These are phyloP conservation scores for Mesoligia furuncula DNA, from an alignment of 2,888 invertebrate genomes.

Conservation along the genomic window DNA sequence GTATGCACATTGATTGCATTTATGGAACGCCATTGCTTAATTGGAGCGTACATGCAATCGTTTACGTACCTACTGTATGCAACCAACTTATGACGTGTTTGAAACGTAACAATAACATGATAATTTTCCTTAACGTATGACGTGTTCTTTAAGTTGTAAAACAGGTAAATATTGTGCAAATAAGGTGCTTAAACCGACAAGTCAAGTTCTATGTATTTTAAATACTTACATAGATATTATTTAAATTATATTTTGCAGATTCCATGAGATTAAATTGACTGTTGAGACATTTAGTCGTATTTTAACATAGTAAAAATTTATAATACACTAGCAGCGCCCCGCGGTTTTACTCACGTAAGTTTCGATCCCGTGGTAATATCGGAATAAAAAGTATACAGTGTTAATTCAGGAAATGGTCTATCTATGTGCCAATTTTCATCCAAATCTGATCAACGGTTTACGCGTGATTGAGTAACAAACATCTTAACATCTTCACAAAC, in stretches of 20 bases:
- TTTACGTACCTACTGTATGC: neutral
- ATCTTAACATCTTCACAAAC: too few relatives aligned
- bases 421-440: too few relatives aligned
- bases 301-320: constrained; percentile 31
- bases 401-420: too few relatives aligned
- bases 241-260: constrained; percentile 17
- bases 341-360: too few relatives aligned
- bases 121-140: constrained; percentile 33
- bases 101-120: constrained; percentile 21
- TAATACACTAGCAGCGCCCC: neutral
- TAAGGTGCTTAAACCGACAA: neutral
- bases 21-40: constrained; percentile 51
- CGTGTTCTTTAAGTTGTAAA: constrained; percentile 9
- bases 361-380: too few relatives aligned
- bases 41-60: constrained; percentile 36
- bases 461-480: too few relatives aligned
- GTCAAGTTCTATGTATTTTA: neutral
- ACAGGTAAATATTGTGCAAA: constrained; percentile 21
- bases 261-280: constrained; percentile 15
- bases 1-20: constrained; percentile 56
- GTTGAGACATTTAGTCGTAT: constrained; percentile 22
- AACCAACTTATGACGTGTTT: constrained; percentile 34
- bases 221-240: neutral
- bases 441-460: too few relatives aligned
- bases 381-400: too few relatives aligned